Evolutionary conservation across 1,140 invertebrate species (phyloP), one percentile per base, ranked within the genome.

Genomic region (Drosophila pachea): DNA sequence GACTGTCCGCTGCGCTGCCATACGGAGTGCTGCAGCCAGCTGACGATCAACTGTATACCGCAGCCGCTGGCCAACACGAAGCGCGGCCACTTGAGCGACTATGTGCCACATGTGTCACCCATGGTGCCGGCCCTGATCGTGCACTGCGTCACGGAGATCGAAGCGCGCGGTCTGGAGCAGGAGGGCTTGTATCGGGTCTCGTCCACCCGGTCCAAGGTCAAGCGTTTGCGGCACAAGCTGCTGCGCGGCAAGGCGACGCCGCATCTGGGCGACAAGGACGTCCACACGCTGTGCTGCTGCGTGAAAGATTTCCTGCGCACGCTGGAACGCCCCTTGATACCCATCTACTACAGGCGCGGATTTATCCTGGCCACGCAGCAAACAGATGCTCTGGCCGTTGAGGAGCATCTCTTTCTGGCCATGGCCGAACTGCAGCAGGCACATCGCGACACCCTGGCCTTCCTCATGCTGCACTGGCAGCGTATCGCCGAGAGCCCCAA

Each of bases 61-160:
- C 76, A 87, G 55, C 87, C 88, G 11, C 54, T 59, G 31, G 45
- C 75, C 4, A 75, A 67, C 38, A 56, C 58, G 32, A 86, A 91
- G 67, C 88, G 94, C 90, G 94, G 94, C n/a, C 91, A 91, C 11
- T 94, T 97, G 78, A 92, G 93, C 32, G 96, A 98, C 89, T 97
- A 93, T 86, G 93, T 94, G 0, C 96, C 97, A 6, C 90, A 90
- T 49, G 92, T 92, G 4, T 91, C 95, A 12, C 98, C 98, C 0
- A 97, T 98, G 95, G 94, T 99, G 49, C 98, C 98, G 6, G 94
- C 95, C 0, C 83, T 99, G 4, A 92, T 99, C 67, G 94, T 99
- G 38, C 97, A 99, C 86, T 99, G 97, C 88, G 93, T 98, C 12
- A 97, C 96, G 75, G 97, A 98, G 53, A 87, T 99, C 29, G 98